These are phyloP conservation scores for Rhogogaster chlorosoma DNA, from an alignment of 2,888 invertebrate species.

Conservation along the genomic window DNA sequence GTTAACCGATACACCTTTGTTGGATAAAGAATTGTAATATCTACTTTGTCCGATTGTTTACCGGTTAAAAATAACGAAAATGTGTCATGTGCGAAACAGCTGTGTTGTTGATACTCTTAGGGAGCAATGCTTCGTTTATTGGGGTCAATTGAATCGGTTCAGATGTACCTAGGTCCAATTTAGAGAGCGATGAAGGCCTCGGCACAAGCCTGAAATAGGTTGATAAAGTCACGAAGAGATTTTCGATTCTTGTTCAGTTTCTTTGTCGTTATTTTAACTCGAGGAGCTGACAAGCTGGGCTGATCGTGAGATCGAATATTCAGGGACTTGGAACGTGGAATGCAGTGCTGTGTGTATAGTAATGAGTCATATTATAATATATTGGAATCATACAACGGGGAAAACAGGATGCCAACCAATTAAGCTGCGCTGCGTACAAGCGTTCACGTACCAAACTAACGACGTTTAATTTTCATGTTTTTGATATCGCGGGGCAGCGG, in stretches of 20 bases:
- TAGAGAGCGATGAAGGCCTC: neutral
- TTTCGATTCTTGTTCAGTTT: neutral
- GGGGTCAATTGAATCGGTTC: conserved; percentile 16
- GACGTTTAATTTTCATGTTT: neutral
- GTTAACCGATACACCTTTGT: too few species aligned
- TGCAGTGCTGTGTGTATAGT: neutral
- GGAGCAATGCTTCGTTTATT: conserved; percentile 8
- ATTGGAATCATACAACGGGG: conserved; percentile 51
- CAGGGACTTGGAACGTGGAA: neutral
- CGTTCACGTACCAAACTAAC: neutral
- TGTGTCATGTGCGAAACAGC: conserved; percentile 6
- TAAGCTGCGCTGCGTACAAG: conserved; percentile 59
- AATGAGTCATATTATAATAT: neutral
- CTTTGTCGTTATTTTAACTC: neutral
- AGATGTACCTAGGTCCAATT: neutral
- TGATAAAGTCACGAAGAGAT: neutral
- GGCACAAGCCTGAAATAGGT: neutral
- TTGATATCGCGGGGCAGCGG: neutral
- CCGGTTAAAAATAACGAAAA: neutral
- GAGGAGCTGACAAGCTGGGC: neutral
- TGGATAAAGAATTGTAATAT: neutral
- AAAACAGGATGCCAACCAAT: conserved; percentile 72
- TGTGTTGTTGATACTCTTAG: conserved; percentile 4
- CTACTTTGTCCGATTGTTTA: neutral
- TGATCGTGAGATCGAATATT: neutral